A percentile compares a stretch with the other conserved stretches of the same genome.
Conservation (phyloP, 2,888 invertebrate species). For the Stenodera caucasica region DNA sequence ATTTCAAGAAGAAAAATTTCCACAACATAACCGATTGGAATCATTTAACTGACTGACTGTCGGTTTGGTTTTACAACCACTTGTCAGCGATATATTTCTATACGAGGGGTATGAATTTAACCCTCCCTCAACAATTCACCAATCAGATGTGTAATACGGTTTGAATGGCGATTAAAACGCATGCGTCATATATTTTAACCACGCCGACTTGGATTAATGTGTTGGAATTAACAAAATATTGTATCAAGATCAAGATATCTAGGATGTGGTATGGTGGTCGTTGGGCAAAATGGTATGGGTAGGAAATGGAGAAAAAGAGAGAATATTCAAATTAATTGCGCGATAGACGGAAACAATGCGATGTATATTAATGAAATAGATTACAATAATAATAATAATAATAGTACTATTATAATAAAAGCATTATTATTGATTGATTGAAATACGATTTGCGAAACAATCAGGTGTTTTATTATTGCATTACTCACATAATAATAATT, state of each 20-base stretch:
- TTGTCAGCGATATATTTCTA: slow-evolving; percentile 36
- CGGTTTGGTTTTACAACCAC: slow-evolving; percentile 31
- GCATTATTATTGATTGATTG: slow-evolving; percentile 33
- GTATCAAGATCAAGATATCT: slow-evolving; percentile 17
- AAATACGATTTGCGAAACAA: slow-evolving; percentile 46
- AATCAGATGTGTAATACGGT: slow-evolving; percentile 34
- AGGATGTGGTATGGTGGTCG: not conserved
- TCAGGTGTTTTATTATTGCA: slow-evolving; percentile 47
- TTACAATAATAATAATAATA: slow-evolving; percentile 30
- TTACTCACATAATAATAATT: slow-evolving; percentile 44
- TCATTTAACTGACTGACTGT: slow-evolving; percentile 36
- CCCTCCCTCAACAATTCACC: slow-evolving; percentile 41
- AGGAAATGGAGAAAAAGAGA: no score
- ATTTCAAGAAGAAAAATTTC: not conserved
- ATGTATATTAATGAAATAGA: slow-evolving; percentile 47
- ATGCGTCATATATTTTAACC: slow-evolving; percentile 42
- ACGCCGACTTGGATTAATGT: slow-evolving; percentile 47
- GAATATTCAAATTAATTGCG: no score
- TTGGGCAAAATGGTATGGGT: slow-evolving; percentile 14
- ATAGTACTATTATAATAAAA: slow-evolving; percentile 1
- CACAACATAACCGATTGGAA: not conserved
- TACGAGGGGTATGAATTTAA: slow-evolving; percentile 33
- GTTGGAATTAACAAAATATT: slow-evolving; percentile 40
- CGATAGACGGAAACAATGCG: no score
- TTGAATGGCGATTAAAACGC: slow-evolving; percentile 33